These are phyloP conservation scores for Ceratotherium simum DNA, from an alignment of 2,113 vertebrate species.

Conservation along the genomic window DNA sequence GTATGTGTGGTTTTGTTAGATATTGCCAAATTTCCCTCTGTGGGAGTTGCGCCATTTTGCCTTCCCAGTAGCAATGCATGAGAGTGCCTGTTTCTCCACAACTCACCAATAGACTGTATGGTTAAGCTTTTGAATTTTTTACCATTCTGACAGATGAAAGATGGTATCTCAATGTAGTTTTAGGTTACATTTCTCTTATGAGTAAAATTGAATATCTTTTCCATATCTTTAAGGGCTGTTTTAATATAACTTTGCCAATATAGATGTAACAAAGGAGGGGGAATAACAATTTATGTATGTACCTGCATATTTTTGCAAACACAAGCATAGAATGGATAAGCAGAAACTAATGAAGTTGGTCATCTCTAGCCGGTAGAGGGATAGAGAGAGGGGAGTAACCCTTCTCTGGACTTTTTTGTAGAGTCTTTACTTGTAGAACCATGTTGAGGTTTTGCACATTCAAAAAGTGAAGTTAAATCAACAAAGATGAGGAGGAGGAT, in stretches of 20 bases:
- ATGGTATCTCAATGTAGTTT: conserved; percentile 19
- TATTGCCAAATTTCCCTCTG: conserved; percentile 13
- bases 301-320: background rate
- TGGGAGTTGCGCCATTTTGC: background rate
- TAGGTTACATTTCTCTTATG: conserved; percentile 52
- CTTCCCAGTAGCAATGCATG: background rate
- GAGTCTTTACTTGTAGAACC: conserved; percentile 42
- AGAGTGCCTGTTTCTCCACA: background rate
- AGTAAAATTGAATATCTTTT: conserved; percentile 40
- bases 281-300: background rate
- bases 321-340: background rate
- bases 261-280: background rate
- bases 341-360: background rate
- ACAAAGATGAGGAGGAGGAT: background rate
- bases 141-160: background rate
- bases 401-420: conserved; percentile 7
- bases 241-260: conserved; percentile 50
- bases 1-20: background rate
- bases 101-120: background rate
- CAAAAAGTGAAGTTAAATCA: conserved; percentile 37
- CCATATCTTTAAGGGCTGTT: background rate
- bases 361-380: background rate
- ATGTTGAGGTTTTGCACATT: background rate
- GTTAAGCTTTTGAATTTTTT: conserved; percentile 9
- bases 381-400: background rate